phyloP scores from a whole-genome alignment of 2,113 vertebrate species.

The Smithornis capensis region DNA sequence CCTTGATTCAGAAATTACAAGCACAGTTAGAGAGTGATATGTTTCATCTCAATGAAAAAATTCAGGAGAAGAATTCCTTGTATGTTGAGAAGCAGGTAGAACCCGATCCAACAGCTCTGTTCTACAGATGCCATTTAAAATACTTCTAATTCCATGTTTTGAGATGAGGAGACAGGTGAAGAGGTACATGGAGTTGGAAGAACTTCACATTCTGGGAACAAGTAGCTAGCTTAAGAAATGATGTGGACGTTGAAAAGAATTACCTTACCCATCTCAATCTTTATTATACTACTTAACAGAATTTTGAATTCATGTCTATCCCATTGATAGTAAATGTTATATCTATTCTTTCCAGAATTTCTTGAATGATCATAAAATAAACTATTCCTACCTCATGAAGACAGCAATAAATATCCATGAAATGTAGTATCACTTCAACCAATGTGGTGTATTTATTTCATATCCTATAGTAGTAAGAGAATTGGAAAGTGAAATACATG shows the following conservation, averaged over 20 bases:
- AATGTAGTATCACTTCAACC: background rate
- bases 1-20: background rate
- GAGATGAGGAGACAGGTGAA: background rate
- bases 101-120: background rate
- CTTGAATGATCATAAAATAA: background rate
- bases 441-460: background rate
- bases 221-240: background rate
- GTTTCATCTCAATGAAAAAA: background rate
- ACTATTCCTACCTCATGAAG: slow-evolving; percentile 26
- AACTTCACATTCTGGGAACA: background rate
- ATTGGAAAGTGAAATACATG: background rate
- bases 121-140: background rate
- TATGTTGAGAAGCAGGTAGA: background rate
- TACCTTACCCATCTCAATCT: background rate
- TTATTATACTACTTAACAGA: background rate
- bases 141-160: fast-evolving
- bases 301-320: background rate
- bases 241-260: background rate
- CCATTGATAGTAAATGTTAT: background rate
- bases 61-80: background rate
- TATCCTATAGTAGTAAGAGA: background rate
- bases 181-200: background rate
- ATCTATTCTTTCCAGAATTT: background rate
- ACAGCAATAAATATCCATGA: slow-evolving; percentile 41
- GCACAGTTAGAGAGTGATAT: background rate